Conservation (phyloP, 2,797 vertebrate species). For the Sciaenops ocellatus region DNA sequence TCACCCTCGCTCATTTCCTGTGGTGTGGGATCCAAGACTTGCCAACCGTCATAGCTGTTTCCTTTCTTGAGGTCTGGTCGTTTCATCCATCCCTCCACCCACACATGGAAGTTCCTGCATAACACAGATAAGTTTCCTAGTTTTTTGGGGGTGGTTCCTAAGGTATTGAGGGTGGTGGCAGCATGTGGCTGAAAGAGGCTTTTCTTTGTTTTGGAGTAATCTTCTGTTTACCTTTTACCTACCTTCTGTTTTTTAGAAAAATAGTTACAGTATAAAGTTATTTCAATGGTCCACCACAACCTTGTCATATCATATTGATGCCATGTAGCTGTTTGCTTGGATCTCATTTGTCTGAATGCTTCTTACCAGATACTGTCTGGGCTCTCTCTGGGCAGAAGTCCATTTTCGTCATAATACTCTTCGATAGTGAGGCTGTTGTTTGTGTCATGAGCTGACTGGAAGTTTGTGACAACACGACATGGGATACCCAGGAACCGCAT, state of each 20-base stretch:
- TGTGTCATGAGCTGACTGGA: slow-evolving; percentile 25
- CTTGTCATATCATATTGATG: too few species aligned
- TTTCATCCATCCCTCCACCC: slow-evolving; percentile 90
- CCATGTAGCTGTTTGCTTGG: background rate
- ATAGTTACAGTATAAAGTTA: too few species aligned
- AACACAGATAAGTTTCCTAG: background rate
- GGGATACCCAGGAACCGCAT: slow-evolving; percentile 46
- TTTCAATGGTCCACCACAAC: too few species aligned
- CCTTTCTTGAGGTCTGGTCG: slow-evolving; percentile 81
- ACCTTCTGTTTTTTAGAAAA: too few species aligned
- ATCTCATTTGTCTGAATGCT: background rate
- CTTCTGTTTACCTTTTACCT: too few species aligned
- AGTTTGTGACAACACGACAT: slow-evolving; percentile 48
- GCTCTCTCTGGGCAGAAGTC: background rate
- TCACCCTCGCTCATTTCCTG: slow-evolving; percentile 90
- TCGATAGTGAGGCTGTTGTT: slow-evolving; percentile 38
- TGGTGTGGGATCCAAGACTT: slow-evolving; percentile 89
- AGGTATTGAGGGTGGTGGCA: too few species aligned
- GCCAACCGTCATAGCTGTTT: slow-evolving; percentile 86
- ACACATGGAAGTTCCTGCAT: slow-evolving; percentile 91
- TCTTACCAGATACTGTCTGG: slow-evolving; percentile 13
- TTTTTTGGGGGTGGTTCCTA: background rate
- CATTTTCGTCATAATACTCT: background rate
- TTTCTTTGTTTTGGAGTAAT: too few species aligned
- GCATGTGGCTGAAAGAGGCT: too few species aligned